Evolutionary conservation across 2,113 vertebrate genomes (phyloP).

Genomic region (Recurvirostra avosetta): DNA sequence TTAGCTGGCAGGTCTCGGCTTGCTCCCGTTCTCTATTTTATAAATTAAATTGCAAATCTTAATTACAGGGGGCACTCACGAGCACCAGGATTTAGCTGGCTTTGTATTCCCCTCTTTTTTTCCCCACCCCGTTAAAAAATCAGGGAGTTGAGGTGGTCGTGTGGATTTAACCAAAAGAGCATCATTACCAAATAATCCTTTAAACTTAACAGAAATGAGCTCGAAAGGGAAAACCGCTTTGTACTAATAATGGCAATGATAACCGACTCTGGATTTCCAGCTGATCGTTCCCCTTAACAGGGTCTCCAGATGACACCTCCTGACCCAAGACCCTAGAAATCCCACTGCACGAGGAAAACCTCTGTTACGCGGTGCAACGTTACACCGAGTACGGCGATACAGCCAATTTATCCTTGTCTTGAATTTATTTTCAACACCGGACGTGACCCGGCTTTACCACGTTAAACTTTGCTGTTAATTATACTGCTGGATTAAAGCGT

Average conservation of each 20-base stretch:
- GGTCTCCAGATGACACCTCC: not conserved
- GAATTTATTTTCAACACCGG: not conserved
- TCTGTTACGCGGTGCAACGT: too few species aligned
- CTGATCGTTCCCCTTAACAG: not conserved
- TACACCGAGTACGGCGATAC: not conserved
- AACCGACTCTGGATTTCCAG: not conserved
- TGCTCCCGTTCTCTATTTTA: not conserved
- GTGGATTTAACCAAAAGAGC: not conserved
- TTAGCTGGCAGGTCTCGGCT: not conserved
- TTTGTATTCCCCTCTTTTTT: not conserved
- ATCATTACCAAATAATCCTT: not conserved
- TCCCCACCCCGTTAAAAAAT: accelerated
- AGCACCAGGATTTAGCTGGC: not conserved
- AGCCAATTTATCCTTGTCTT: not conserved
- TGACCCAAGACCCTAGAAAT: not conserved
- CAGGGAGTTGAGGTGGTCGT: not conserved
- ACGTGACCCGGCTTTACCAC: not conserved
- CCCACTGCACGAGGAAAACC: not conserved
- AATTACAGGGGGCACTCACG: accelerated
- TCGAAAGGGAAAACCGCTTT: not conserved
- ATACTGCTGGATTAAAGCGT: not conserved
- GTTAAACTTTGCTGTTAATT: not conserved
- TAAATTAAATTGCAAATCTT: not conserved
- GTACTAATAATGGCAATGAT: not conserved
- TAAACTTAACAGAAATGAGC: not conserved